Percentiles rank a stretch among this genome's conserved stretches.
phyloP scores from a whole-genome alignment of 2,797 vertebrate genomes.

The Halcyon smyrnensis region DNA sequence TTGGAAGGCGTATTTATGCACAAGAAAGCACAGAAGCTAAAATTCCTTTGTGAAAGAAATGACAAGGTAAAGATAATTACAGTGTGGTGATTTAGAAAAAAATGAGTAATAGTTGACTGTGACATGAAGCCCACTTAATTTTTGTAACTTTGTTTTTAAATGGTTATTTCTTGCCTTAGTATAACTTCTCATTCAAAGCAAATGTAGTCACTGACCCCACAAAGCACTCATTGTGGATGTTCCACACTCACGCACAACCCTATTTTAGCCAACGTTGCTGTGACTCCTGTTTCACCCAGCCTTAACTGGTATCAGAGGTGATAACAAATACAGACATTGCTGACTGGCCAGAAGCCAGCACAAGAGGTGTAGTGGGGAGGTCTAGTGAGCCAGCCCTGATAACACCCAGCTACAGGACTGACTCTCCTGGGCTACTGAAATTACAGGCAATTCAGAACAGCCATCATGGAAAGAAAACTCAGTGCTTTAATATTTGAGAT shows the following conservation, averaged over 20 bases:
- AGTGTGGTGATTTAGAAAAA: neutral
- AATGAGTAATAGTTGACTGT: neutral
- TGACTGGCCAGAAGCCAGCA: neutral
- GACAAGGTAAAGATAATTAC: constrained; percentile 86
- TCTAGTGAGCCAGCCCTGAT: neutral
- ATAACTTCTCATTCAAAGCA: neutral
- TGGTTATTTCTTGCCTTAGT: neutral
- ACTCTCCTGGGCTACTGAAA: neutral
- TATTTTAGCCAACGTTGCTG: neutral
- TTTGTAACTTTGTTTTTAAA: neutral
- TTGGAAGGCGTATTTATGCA: constrained; percentile 95
- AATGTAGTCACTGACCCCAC: neutral
- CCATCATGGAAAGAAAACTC: rapidly evolving
- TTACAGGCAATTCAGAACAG: neutral
- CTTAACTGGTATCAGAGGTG: neutral
- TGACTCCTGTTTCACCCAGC: neutral
- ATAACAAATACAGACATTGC: neutral
- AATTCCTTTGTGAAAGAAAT: constrained; percentile 94
- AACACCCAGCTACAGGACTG: neutral
- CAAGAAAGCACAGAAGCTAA: constrained; percentile 94
- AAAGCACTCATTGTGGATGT: neutral
- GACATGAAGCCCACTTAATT: neutral
- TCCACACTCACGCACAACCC: neutral
- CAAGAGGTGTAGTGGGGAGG: neutral
- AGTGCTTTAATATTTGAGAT: neutral